Evolutionary conservation across 2,888 invertebrate genomes (phyloP).

Genomic region (Drosophila anomelani): DNA sequence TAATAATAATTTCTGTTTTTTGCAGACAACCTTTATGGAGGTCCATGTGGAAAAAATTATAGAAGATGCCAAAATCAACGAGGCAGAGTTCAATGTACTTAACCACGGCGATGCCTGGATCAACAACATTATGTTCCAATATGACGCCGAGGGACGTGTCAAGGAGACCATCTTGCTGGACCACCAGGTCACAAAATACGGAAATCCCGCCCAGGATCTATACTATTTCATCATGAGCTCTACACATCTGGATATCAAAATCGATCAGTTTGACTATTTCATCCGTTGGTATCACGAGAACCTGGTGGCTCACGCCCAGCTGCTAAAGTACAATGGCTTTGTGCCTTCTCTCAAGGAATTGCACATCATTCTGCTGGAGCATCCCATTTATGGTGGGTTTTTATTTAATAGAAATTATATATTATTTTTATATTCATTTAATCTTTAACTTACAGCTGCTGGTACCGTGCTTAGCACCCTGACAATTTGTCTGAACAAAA

Average conservation of each 20-base stretch:
- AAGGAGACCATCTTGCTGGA: slow-evolving; percentile 76
- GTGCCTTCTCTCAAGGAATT: slow-evolving; percentile 75
- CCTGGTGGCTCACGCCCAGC: slow-evolving; percentile 60
- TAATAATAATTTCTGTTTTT: background rate
- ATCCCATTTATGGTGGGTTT: slow-evolving; percentile 57
- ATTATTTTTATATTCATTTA: background rate
- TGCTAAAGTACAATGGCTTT: slow-evolving; percentile 69
- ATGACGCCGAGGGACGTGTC: slow-evolving; percentile 57
- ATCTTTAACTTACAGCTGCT: slow-evolving; percentile 25
- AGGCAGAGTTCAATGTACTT: slow-evolving; percentile 76
- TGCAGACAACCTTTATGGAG: slow-evolving; percentile 17
- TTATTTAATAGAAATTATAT: background rate
- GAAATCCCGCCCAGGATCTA: slow-evolving; percentile 76
- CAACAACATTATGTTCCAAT: slow-evolving; percentile 80
- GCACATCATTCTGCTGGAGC: slow-evolving; percentile 67
- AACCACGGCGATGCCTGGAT: slow-evolving; percentile 80
- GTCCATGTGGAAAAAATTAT: slow-evolving; percentile 16
- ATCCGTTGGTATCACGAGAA: slow-evolving; percentile 79
- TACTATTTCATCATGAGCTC: slow-evolving; percentile 79
- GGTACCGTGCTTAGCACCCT: slow-evolving; percentile 57
- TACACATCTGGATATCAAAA: slow-evolving; percentile 73
- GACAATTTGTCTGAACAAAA: slow-evolving; percentile 59
- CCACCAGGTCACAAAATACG: slow-evolving; percentile 72
- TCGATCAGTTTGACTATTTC: slow-evolving; percentile 81
- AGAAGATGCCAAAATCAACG: slow-evolving; percentile 46